Percentiles rank a stretch among this genome's conserved stretches.
Conservation (phyloP, 2,797 vertebrate genomes). For the Emydoidea blandingii region DNA sequence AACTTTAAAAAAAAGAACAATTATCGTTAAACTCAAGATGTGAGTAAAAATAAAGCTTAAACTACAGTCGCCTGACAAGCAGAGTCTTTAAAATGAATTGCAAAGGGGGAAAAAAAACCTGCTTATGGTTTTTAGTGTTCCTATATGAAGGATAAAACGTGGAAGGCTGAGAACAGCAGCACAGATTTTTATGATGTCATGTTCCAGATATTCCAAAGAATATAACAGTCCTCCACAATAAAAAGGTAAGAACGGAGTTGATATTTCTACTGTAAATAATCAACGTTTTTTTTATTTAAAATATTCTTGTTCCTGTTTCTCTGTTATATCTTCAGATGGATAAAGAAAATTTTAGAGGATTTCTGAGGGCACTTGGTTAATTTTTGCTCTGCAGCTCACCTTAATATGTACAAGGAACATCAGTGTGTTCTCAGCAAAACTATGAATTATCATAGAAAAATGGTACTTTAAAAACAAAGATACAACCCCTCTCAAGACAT, state of each 20-base stretch:
- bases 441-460: background rate
- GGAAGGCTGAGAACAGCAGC: background rate
- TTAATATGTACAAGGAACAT: background rate
- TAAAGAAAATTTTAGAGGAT: too few relatives aligned
- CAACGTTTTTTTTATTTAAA: too few relatives aligned
- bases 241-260: too few relatives aligned
- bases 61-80: background rate
- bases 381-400: background rate
- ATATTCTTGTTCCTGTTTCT: too few relatives aligned
- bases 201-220: too few relatives aligned
- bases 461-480: background rate
- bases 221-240: background rate
- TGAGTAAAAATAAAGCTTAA: slow-evolving; percentile 47
- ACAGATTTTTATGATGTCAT: background rate
- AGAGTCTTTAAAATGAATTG: slow-evolving; percentile 4
- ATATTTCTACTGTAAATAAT: too few relatives aligned
- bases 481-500: accelerated
- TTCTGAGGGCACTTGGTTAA: background rate
- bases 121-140: background rate
- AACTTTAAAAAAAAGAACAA: background rate
- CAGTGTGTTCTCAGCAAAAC: background rate
- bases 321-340: too few relatives aligned
- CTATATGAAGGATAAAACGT: background rate
- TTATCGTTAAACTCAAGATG: slow-evolving; percentile 16
- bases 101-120: background rate